Conservation (phyloP, 1,140 invertebrate genomes). For the Bombus pascuorum region DNA sequence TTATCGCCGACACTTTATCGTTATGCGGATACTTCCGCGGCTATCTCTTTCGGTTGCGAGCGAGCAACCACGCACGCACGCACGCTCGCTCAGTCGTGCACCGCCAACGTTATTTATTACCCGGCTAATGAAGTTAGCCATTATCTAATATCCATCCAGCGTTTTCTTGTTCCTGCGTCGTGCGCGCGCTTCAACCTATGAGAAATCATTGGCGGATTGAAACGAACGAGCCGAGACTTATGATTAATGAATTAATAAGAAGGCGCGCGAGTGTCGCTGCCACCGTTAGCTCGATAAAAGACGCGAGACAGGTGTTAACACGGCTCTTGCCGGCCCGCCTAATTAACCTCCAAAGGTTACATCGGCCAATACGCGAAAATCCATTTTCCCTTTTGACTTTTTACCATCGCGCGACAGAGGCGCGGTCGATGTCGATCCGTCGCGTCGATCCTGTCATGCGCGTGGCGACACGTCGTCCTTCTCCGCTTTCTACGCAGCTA, state of each 20-base stretch:
- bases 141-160: constrained; percentile 62
- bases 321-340: not conserved
- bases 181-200: not conserved
- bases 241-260: constrained; percentile 67
- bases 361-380: not conserved
- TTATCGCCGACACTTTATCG: constrained; percentile 58
- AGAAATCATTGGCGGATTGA: constrained; percentile 51
- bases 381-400: not conserved
- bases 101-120: constrained; percentile 57
- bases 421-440: not conserved
- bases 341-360: constrained; percentile 51
- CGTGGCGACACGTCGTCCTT: no score
- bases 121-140: constrained; percentile 65
- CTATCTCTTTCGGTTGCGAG: constrained; percentile 40
- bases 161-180: constrained; percentile 32
- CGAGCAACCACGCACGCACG: not conserved
- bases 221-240: constrained; percentile 43
- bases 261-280: constrained; percentile 40
- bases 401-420: not conserved
- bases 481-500: not conserved
- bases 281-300: constrained; percentile 45
- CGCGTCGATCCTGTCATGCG: not conserved
- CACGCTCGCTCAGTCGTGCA: constrained; percentile 20
- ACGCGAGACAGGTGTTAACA: constrained; percentile 59
- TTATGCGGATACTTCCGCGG: constrained; percentile 50